These are phyloP conservation scores for Microchirus variegatus DNA, from an alignment of 2,797 vertebrate genomes.

Conservation along the genomic window DNA sequence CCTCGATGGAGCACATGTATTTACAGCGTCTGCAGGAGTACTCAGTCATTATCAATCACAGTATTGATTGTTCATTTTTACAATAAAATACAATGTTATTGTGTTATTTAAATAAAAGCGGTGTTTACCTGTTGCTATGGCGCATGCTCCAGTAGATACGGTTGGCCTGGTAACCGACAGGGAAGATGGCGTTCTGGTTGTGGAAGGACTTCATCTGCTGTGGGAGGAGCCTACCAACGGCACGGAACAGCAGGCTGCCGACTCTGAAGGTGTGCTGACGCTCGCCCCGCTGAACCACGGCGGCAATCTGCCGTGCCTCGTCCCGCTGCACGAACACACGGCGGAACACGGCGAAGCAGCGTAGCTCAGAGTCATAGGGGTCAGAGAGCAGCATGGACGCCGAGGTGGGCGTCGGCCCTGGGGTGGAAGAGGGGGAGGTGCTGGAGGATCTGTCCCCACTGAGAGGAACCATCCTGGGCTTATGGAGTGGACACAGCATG, in stretches of 20 bases:
- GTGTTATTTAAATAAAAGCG: no score
- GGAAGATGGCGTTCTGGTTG: conserved; percentile 88
- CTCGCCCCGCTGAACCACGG: conserved; percentile 92
- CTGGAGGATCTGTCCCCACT: conserved; percentile 58
- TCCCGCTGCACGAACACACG: conserved; percentile 95
- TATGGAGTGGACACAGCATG: conserved; percentile 96
- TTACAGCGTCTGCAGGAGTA: conserved; percentile 83
- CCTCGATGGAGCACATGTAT: conserved; percentile 92
- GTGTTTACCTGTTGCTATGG: conserved; percentile 78
- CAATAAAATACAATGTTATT: no score
- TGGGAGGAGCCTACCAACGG: conserved; percentile 91
- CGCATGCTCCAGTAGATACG: conserved; percentile 97
- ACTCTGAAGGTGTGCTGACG: conserved; percentile 95
- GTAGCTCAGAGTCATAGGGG: conserved; percentile 88
- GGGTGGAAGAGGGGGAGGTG: conserved; percentile 58
- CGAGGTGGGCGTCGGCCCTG: conserved; percentile 2
- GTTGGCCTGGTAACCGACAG: conserved; percentile 92
- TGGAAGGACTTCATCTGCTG: conserved; percentile 94
- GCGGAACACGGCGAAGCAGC: conserved; percentile 93
- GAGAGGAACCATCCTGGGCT: conserved; percentile 79
- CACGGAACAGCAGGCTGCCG: conserved; percentile 92
- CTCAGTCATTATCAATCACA: no score
- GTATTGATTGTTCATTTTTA: no score
- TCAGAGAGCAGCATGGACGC: neutral
- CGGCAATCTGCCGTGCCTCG: conserved; percentile 92